Evolutionary conservation across 2,797 vertebrate genomes (phyloP).

Genomic region (Tiaroga cobitis): DNA sequence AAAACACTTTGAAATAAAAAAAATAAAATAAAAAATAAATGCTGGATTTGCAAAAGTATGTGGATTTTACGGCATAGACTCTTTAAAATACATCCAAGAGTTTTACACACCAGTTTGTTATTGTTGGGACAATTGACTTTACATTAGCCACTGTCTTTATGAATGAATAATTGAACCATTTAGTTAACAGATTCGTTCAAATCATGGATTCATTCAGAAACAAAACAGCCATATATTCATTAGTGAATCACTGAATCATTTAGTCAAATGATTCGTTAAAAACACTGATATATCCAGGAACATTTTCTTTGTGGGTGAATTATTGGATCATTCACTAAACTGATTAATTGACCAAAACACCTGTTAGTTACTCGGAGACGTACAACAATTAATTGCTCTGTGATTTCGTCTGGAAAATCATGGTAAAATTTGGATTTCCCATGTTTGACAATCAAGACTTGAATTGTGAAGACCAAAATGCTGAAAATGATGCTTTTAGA

Average conservation of each 20-base stretch:
- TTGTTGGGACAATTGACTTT: no score
- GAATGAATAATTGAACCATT: background rate
- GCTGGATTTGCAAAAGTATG: no score
- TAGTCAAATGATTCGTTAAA: background rate
- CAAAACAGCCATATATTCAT: background rate
- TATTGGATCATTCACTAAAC: background rate
- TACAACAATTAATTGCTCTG: background rate
- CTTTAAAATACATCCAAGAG: no score
- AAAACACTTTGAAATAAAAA: no score
- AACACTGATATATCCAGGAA: background rate
- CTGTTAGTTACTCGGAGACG: background rate
- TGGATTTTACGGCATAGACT: no score
- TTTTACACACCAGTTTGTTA: no score
- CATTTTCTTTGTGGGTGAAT: background rate
- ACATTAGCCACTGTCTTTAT: background rate
- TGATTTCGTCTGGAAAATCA: background rate
- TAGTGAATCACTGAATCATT: background rate
- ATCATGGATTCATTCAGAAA: background rate
- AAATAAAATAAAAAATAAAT: no score
- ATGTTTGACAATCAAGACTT: background rate
- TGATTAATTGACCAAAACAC: background rate
- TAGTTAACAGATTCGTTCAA: background rate
- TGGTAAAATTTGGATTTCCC: background rate
- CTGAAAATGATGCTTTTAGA: background rate
- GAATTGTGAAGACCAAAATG: background rate